Evolutionary conservation across 1,140 invertebrate species (phyloP), one percentile per base, ranked within the genome.

Genomic region (Holcopasites calliopsidis): DNA sequence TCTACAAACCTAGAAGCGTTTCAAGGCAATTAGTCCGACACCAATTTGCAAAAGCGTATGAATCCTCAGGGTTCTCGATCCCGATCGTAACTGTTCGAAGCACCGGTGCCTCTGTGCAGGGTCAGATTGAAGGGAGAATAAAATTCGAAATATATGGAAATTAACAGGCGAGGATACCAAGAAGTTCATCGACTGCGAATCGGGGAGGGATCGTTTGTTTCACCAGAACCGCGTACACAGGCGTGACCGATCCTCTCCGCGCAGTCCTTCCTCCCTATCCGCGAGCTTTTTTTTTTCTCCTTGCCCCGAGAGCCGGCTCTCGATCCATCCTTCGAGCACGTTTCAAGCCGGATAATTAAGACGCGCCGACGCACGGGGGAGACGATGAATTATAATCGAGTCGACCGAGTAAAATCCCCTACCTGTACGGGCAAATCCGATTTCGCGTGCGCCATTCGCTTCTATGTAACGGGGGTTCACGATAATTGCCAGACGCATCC

Each of bases 401-500:
- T 5, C 31, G 57, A 31, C 44, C 64, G 66, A 76, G 80, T 80
- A 82, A 82, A 80, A 49, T 80, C 60, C 42, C 18, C 1, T 38
- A 3, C 47, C 35, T 40, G 72, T 52, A 64, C 44, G 61, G 52
- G 47, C 58, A 60, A 76, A 80, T 76, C 72, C 40, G 55, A 57
- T 26, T 28, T 65, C 60, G 70, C 58, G 33, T 57, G 64, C 44
- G 35, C 75, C 42, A 62, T 61, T 42, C 42, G 61, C 44, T 50
- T 77, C 79, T 62, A 71, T n/a, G n/a, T 82, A 82, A 82, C 80
- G 80, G 79, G 61, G 82, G 74, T 85, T 82, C 73, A 82, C 79
- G 79, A 82, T 82, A 85, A 85, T 85, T 86, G 83, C 82, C 75
- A 79, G 69, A 72, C 66, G 75, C 78, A 80, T 83, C 83, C 62